Evolutionary conservation across 2,797 vertebrate species (phyloP), one percentile per base, ranked within the genome.

Genomic region (Coregonus suidteri): DNA sequence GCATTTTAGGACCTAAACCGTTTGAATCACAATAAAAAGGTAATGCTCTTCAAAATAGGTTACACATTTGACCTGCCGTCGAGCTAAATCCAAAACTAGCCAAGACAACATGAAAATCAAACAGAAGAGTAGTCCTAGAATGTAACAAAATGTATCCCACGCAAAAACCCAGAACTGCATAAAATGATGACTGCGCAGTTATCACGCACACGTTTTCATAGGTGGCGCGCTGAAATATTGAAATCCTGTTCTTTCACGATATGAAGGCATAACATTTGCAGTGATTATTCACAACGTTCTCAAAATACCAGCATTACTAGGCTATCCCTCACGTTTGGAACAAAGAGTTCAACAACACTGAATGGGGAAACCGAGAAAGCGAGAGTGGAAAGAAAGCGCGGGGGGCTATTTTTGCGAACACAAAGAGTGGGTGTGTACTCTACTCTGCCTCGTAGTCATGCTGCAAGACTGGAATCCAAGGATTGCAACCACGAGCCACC

Each of bases 401-500:
- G 35, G 71, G 71, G 73, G 25, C 25, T 51, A 30, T n/a, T 1
- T 15, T 0, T 20, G 37, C 31, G 3, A 34, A 71, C 75, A n/a
- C 56, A n/a, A 25, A 7, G 67, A 37, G 56, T 47, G 74, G 59
- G 78, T 65, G 74, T 75, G 71, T 67, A 51, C 72, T 52, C 6
- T 13, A n/a, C 20, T 20, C 20, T 65, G 20, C 62, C 35, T 41
- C 6, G 52, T 54, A 54, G 2, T 9, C 31, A 75, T 41, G 47
- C 74, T 53, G 59, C 52, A 18, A 37, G 59, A 41, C 15, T 18
- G 4, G 47, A 75, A 47, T 66, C 37, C 53, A 9, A 6, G 37
- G 5, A 71, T 75, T 70, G 56, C 68, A 67, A 70, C 37, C 15
- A 56, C 41, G 13, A 75, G 18, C n/a, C 47, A 71, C 30, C n/a